phyloP scores from a whole-genome alignment of 2,113 vertebrate genomes.

The Antechinus flavipes region DNA sequence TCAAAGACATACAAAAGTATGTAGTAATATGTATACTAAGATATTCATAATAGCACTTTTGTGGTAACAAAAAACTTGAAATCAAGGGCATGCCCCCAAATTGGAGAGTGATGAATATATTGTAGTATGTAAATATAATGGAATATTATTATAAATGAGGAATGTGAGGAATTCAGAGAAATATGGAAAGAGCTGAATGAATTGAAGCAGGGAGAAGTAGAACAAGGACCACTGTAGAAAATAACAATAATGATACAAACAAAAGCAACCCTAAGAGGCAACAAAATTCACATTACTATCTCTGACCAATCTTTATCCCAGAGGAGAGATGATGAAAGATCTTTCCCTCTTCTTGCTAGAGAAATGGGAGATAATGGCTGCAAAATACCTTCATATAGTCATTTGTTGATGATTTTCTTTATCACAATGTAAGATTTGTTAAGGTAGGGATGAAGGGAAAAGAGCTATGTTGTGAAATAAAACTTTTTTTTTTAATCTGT shows the following conservation, averaged over 20 bases:
- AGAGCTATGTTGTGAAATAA: not conserved
- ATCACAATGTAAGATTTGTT: not conserved
- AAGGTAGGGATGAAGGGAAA: not conserved
- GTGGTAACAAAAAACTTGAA: not conserved
- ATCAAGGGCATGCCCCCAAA: not conserved
- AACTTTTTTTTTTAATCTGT: not conserved
- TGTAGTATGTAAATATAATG: not conserved
- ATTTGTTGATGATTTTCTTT: not conserved
- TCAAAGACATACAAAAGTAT: not conserved
- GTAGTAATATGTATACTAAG: not conserved
- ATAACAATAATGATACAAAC: not conserved
- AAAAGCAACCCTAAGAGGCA: not conserved
- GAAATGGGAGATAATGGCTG: not conserved
- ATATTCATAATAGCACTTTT: conserved; percentile 8
- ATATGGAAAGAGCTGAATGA: not conserved
- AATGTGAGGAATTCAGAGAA: not conserved
- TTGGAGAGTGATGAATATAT: not conserved
- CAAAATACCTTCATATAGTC: not conserved
- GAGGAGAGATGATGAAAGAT: not conserved
- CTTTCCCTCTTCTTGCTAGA: not conserved
- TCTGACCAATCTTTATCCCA: not conserved
- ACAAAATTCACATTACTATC: not conserved
- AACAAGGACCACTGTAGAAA: not conserved
- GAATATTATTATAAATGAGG: not conserved
- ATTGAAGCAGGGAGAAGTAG: not conserved